phyloP scores from a whole-genome alignment of 2,113 vertebrate genomes.

The Grammomys surdaster region DNA sequence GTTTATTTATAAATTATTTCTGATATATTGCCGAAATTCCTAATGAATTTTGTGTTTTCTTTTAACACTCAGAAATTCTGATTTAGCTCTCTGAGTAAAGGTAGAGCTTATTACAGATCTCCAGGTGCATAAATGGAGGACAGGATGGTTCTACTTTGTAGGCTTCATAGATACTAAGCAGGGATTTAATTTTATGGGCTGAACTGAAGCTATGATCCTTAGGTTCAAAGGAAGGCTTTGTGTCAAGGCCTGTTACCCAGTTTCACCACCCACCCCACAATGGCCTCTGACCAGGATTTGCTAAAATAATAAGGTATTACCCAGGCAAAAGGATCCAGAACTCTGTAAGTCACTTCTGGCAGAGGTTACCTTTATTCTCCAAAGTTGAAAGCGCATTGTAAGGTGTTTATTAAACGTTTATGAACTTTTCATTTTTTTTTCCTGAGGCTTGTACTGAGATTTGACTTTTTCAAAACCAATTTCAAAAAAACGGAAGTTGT shows the following conservation, averaged over 20 bases:
- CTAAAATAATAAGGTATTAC: not conserved
- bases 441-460: not conserved
- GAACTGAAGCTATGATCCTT: not conserved
- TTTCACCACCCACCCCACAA: not conserved
- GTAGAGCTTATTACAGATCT: not conserved
- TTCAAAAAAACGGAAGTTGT: not conserved
- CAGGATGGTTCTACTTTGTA: not conserved
- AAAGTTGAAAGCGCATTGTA: not conserved
- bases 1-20: not conserved
- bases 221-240: not conserved
- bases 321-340: not conserved
- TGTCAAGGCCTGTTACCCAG: not conserved
- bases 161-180: not conserved
- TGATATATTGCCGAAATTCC: slow-evolving; percentile 14
- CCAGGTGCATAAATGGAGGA: not conserved
- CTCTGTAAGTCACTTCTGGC: not conserved
- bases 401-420: slow-evolving; percentile 11
- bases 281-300: not conserved
- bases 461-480: not conserved
- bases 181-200: not conserved
- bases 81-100: slow-evolving; percentile 4
- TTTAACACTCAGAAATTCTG: not conserved
- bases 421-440: not conserved
- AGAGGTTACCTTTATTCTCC: not conserved
- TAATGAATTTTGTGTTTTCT: not conserved